Evolutionary conservation across 1,140 invertebrate genomes (phyloP), one percentile per base, ranked within the genome.

Genomic region (Pseudachorutes palmiensis): DNA sequence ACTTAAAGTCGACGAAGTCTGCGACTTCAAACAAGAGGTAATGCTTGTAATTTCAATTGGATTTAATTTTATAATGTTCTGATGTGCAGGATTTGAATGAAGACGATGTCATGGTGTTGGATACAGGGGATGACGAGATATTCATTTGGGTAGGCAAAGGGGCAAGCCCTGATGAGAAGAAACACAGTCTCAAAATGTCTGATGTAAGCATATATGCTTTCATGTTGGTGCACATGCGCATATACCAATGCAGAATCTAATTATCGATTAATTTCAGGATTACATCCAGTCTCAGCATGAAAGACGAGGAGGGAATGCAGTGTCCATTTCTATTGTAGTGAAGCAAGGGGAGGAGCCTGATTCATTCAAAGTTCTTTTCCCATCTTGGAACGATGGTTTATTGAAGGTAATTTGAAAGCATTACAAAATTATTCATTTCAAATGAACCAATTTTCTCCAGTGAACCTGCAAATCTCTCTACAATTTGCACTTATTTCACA

Each of bases 101-200:
- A 65, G 88, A 90, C 77, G 87, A 88, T 72, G 80, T 88, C 0
- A 89, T 89, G 83, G 78, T 90, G 14, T 72, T 90, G 66, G 88
- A 90, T 78, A 82, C 83, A 28, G 87, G 87, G 16, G 83, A 87
- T 75, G 70, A 69, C 32, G 85, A 87, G 75, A 78, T 91, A 1
- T 90, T 86, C 73, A 76, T 89, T 64, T 90, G 88, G 89, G 80
- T 88, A 62, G 90, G 90, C 28, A 80, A 82, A 62, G 85, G 85
- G 26, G 84, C 88, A n/a, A 83, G 83, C 14, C 81, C 83, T 29
- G 81, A 86, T 59, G 88, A 90, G 72, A 87, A 83, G 67, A 76
- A 80, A 65, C 80, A 81, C 24, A 80, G 81, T n/a, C 73, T 81
- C 28, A 76, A 80, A n/a, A 82, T 86, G 61, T 81, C 86, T 48